phyloP scores from a whole-genome alignment of 2,113 vertebrate genomes.

The Pampusana beccarii region DNA sequence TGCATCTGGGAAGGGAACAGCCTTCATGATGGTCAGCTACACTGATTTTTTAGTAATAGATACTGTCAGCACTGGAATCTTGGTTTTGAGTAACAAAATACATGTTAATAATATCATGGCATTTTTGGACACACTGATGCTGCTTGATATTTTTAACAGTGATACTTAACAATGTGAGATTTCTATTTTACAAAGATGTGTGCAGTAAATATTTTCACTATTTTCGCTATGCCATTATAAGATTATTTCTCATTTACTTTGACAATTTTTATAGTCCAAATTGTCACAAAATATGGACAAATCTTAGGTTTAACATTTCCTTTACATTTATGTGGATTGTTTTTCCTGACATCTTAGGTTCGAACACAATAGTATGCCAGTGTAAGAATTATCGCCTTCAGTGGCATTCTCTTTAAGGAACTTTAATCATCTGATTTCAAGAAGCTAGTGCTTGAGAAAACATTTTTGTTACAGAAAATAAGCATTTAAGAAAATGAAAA shows the following conservation, averaged over 20 bases:
- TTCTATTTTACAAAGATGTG: background rate
- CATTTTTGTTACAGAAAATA: background rate
- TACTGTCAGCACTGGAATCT: background rate
- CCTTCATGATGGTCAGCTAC: background rate
- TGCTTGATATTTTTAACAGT: background rate
- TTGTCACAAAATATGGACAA: background rate
- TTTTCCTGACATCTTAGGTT: conserved; percentile 60
- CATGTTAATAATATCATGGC: background rate
- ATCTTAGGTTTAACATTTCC: background rate
- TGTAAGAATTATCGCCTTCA: background rate
- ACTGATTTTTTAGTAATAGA: background rate
- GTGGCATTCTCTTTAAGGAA: conserved; percentile 15
- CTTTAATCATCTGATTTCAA: background rate
- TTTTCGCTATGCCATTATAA: background rate
- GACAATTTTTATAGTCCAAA: background rate
- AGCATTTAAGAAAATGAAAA: background rate
- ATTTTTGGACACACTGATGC: background rate
- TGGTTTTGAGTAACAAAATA: background rate
- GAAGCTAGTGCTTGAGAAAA: background rate
- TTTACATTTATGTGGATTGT: background rate
- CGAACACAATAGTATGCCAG: conserved; percentile 29
- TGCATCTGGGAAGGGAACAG: background rate
- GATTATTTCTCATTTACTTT: background rate
- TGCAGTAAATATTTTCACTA: background rate
- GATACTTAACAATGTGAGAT: background rate